Conservation (phyloP, 1,140 invertebrate species). For the Drosophila leontia region DNA sequence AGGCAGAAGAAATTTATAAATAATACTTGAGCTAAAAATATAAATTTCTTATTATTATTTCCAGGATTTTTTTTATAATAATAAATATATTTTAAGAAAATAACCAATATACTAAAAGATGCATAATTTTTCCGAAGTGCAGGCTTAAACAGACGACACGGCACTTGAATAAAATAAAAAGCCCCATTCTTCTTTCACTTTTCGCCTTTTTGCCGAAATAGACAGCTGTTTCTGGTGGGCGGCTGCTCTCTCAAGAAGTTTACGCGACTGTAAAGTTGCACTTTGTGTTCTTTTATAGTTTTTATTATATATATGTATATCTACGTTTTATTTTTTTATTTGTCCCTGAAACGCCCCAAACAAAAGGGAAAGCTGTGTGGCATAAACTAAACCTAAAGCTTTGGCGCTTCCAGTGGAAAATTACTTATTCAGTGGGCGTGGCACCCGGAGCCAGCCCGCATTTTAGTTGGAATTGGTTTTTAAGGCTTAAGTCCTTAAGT, state of each 20-base stretch:
- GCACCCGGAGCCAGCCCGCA: neutral
- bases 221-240: slow-evolving; percentile 17
- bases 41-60: neutral
- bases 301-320: slow-evolving; percentile 6
- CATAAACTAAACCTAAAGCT: slow-evolving; percentile 30
- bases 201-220: slow-evolving; percentile 23
- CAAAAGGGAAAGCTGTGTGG: slow-evolving; percentile 36
- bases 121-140: too few relatives aligned
- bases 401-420: slow-evolving; percentile 12
- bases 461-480: slow-evolving; percentile 49
- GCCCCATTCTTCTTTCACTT: slow-evolving; percentile 13
- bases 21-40: too few relatives aligned
- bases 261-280: slow-evolving; percentile 32
- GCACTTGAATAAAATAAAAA: slow-evolving; percentile 30
- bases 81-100: too few relatives aligned
- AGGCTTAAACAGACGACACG: slow-evolving; percentile 17
- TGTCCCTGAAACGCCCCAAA: slow-evolving; percentile 24
- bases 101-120: too few relatives aligned
- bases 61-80: neutral
- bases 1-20: too few relatives aligned
- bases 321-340: slow-evolving; percentile 8
- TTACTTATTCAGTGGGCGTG: slow-evolving; percentile 40
- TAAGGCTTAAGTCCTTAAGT: slow-evolving; percentile 47
- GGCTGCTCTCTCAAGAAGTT: slow-evolving; percentile 16
- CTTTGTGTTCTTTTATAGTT: slow-evolving; percentile 20